phyloP scores from a whole-genome alignment of 2,888 invertebrate species.

The Lochmaea crataegi region DNA sequence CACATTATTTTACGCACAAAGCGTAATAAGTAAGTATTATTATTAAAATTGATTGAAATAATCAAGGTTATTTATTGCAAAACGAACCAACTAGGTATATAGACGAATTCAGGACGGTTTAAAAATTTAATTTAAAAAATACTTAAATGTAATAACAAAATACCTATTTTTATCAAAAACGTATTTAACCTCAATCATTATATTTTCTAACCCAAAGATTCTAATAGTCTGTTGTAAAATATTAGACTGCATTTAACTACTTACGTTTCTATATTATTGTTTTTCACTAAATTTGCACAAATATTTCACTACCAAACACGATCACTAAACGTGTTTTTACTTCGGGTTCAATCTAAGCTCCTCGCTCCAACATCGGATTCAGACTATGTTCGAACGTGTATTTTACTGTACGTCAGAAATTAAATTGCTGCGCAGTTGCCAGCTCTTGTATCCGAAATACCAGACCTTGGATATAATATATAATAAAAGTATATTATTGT shows the following conservation, averaged over 20 bases:
- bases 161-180: no score
- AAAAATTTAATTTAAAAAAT: no score
- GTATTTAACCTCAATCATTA: no score
- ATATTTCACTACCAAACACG: neutral
- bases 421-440: neutral
- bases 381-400: neutral
- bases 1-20: neutral
- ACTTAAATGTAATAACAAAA: no score
- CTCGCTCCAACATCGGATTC: neutral
- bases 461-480: neutral
- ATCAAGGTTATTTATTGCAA: neutral
- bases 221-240: no score
- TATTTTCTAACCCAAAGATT: no score
- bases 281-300: neutral
- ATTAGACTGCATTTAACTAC: neutral
- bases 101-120: neutral
- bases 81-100: neutral
- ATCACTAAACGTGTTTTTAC: slow-evolving; percentile 1
- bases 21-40: no score
- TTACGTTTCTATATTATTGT: neutral
- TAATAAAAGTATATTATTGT: neutral
- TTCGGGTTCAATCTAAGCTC: neutral
- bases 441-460: neutral
- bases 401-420: neutral
- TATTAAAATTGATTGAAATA: neutral